Conservation (phyloP, 2,888 invertebrate species). For the Yponomeuta cagnagella region DNA sequence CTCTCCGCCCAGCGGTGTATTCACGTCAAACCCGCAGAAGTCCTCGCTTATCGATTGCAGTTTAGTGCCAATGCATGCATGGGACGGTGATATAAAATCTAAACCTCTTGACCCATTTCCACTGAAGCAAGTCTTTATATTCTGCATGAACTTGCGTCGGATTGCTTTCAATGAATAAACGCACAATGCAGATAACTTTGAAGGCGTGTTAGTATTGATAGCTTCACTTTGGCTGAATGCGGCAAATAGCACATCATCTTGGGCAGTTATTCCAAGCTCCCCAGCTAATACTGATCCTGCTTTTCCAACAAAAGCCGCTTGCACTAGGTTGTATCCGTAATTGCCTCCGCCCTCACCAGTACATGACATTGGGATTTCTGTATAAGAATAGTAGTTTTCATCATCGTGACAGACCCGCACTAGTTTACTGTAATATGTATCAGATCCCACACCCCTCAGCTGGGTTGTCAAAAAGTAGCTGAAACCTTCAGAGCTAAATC, state of each 20-base stretch:
- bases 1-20: conserved; percentile 96
- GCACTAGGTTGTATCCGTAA: conserved; percentile 90
- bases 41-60: conserved; percentile 94
- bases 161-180: conserved; percentile 95
- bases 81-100: conserved; percentile 94
- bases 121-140: conserved; percentile 96
- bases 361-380: conserved; percentile 97
- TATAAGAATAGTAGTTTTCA: conserved; percentile 96
- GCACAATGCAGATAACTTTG: conserved; percentile 88
- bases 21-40: conserved; percentile 96
- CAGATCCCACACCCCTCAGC: conserved; percentile 85
- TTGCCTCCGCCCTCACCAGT: conserved; percentile 84
- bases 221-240: conserved; percentile 93
- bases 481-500: conserved; percentile 96
- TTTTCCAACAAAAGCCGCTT: conserved; percentile 95
- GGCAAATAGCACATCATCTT: conserved; percentile 96
- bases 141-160: conserved; percentile 94
- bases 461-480: conserved; percentile 98
- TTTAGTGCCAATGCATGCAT: conserved; percentile 92
- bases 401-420: conserved; percentile 97
- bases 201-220: conserved; percentile 80
- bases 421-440: conserved; percentile 92
- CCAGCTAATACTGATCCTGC: conserved; percentile 95
- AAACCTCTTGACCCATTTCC: conserved; percentile 90
- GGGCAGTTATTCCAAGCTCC: conserved; percentile 91